Conservation (phyloP, 2,113 vertebrate species). For the Phodopus roborovskii region DNA sequence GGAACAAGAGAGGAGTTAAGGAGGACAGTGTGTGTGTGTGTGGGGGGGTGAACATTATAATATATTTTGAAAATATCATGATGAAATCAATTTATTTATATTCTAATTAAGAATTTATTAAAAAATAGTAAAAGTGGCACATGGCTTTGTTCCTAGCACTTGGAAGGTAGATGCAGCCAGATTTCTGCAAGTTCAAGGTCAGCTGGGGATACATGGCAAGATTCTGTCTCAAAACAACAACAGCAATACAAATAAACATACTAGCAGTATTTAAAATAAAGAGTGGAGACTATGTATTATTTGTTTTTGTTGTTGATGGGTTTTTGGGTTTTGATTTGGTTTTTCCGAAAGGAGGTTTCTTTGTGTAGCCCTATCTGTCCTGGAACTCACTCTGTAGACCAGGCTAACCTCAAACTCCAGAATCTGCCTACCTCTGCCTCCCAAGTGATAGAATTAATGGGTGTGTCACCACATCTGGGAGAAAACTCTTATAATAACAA, state of each 20-base stretch:
- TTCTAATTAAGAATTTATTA: not conserved
- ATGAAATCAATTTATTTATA: not conserved
- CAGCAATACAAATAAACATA: not conserved
- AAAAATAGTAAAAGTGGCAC: not conserved
- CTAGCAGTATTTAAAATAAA: not conserved
- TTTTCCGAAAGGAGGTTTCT: not conserved
- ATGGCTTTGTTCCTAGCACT: not conserved
- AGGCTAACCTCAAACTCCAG: not conserved
- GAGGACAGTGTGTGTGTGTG: not conserved
- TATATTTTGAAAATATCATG: not conserved
- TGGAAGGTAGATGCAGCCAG: not conserved
- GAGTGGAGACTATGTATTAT: not conserved
- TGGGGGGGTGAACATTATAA: not conserved
- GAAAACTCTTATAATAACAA: conserved; percentile 7
- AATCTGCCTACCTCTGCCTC: not conserved
- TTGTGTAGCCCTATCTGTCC: not conserved
- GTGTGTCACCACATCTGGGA: not conserved
- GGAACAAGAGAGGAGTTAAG: not conserved
- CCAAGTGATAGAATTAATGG: not conserved
- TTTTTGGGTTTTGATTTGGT: not conserved
- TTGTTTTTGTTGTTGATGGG: not conserved
- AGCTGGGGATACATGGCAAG: not conserved
- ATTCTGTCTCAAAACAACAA: not conserved
- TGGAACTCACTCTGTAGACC: not conserved
- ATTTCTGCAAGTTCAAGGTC: not conserved